Conservation (phyloP, 2,888 invertebrate genomes). For the Parascotia fuliginaria region DNA sequence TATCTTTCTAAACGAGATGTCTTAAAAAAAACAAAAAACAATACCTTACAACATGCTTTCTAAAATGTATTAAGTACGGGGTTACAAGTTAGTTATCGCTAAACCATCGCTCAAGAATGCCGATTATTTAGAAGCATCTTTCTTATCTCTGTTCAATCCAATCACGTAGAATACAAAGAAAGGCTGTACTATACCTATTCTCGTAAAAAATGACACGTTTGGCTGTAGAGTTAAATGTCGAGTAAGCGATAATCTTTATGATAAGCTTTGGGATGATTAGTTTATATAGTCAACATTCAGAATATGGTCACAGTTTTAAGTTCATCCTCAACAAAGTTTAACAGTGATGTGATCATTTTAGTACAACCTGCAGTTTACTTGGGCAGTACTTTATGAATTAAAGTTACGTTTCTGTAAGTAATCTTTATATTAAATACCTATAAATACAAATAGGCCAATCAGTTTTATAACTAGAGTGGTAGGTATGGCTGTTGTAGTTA, state of each 20-base stretch:
- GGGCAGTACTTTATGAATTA: too few relatives aligned
- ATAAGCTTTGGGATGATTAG: slow-evolving; percentile 8
- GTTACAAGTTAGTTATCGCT: not conserved
- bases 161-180: slow-evolving; percentile 41
- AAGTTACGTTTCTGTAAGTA: too few relatives aligned
- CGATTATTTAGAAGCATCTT: slow-evolving; percentile 2
- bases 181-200: slow-evolving; percentile 30
- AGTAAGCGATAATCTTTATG: slow-evolving; percentile 23
- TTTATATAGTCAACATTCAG: slow-evolving; percentile 33
- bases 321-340: slow-evolving; percentile 1
- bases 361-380: not conserved
- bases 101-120: slow-evolving; percentile 21
- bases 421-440: too few relatives aligned
- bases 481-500: too few relatives aligned
- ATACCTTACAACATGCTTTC: too few relatives aligned
- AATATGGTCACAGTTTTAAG: slow-evolving; percentile 7
- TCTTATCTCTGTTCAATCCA: slow-evolving; percentile 25
- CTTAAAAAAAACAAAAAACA: too few relatives aligned
- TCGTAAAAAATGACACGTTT: slow-evolving; percentile 52
- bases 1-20: too few relatives aligned
- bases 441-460: too few relatives aligned
- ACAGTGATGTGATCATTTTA: slow-evolving; percentile 17
- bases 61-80: too few relatives aligned
- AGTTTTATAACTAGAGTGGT: too few relatives aligned
- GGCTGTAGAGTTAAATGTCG: slow-evolving; percentile 30